A percentile compares a stretch with the other conserved stretches of the same genome.
Conservation (phyloP, 1,140 invertebrate genomes). For the Sarcophaga bullata region DNA sequence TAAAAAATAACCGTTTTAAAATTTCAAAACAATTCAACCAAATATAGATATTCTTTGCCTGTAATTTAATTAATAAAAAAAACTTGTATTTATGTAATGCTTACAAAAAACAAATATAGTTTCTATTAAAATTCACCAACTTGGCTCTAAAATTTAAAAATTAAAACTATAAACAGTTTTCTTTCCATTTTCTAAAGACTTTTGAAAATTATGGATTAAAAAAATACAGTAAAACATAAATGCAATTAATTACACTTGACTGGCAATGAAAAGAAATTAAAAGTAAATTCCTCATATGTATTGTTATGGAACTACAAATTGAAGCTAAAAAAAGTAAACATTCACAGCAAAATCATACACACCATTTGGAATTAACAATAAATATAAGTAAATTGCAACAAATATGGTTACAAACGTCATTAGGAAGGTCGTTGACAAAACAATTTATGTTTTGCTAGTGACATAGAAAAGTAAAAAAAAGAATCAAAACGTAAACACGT, state of each 20-base stretch:
- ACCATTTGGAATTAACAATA: not conserved
- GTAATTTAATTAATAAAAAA: too few species aligned
- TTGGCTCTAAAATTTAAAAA: not conserved
- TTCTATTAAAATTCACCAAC: not conserved
- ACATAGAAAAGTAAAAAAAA: not conserved
- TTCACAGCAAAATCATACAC: not conserved
- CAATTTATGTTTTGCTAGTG: constrained; percentile 21
- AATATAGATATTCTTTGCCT: too few species aligned
- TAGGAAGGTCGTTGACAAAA: constrained; percentile 37
- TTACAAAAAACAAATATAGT: too few species aligned
- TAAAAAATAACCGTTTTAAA: constrained; percentile 3
- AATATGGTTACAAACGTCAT: constrained; percentile 38
- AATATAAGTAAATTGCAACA: constrained; percentile 37
- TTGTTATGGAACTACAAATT: constrained; percentile 32
- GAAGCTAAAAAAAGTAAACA: not conserved
- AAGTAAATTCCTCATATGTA: constrained; percentile 42
- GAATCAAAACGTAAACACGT: not conserved
- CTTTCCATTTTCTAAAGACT: constrained; percentile 22
- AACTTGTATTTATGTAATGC: not conserved
- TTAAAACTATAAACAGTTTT: constrained; percentile 1
- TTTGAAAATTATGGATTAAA: not conserved
- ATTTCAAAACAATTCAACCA: not conserved
- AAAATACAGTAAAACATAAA: constrained; percentile 20
- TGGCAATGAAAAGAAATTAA: constrained; percentile 47
- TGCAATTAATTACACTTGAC: constrained; percentile 35